These are phyloP conservation scores for Aeoliscus strigatus DNA, from an alignment of 2,797 vertebrate genomes.

Conservation along the genomic window DNA sequence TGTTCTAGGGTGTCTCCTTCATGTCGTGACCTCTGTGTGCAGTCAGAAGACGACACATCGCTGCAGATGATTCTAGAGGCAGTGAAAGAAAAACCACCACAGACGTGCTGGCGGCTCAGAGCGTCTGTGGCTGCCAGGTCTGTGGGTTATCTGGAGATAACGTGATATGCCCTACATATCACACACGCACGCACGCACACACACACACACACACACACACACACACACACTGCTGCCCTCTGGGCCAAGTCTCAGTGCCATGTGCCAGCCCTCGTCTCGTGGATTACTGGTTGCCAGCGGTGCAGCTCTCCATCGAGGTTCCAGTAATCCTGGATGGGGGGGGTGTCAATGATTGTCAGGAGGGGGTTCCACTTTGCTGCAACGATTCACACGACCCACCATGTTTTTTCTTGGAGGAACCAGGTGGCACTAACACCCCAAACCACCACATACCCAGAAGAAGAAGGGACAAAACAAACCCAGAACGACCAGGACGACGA, in stretches of 20 bases:
- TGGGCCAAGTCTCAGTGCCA: slow-evolving; percentile 53
- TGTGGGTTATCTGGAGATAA: slow-evolving; percentile 37
- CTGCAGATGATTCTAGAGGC: too few relatives aligned
- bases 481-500: too few relatives aligned
- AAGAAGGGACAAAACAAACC: too few relatives aligned
- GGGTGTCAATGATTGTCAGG: slow-evolving; percentile 41
- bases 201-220: slow-evolving; percentile 15
- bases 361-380: too few relatives aligned
- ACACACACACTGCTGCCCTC: slow-evolving; percentile 25
- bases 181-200: slow-evolving; percentile 12
- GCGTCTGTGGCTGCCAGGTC: slow-evolving; percentile 12
- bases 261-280: slow-evolving; percentile 59
- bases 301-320: slow-evolving; percentile 37
- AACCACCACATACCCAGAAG: too few relatives aligned
- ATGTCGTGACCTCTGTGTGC: too few relatives aligned
- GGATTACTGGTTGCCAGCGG: slow-evolving; percentile 53
- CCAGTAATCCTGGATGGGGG: slow-evolving; percentile 32
- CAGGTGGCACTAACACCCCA: too few relatives aligned
- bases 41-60: too few relatives aligned
- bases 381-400: too few relatives aligned
- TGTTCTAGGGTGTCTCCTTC: too few relatives aligned
- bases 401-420: too few relatives aligned
- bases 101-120: not conserved
- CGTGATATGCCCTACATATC: slow-evolving; percentile 52
- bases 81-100: too few relatives aligned